These are phyloP conservation scores for Strongylocentrotus purpuratus DNA, from an alignment of 35 echinoderm and acorn worm species.

Conservation along the genomic window DNA sequence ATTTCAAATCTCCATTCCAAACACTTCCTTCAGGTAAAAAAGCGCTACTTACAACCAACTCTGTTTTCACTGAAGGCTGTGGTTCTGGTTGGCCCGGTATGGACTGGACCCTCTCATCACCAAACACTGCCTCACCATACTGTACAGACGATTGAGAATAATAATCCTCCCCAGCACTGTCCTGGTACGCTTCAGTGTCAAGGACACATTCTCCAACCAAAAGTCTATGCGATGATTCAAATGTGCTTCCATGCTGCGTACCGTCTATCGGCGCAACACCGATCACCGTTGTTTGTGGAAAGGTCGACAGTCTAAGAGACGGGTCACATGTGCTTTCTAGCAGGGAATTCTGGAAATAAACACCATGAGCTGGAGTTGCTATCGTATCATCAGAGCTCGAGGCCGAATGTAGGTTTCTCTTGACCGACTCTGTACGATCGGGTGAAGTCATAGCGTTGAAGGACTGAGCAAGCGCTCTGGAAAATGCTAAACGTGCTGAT, in stretches of 20 bases:
- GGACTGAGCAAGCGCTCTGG: background rate
- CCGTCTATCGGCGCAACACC: background rate
- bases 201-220: background rate
- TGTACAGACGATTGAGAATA: background rate
- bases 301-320: background rate
- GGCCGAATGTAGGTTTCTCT: background rate
- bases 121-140: background rate
- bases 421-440: background rate
- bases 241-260: background rate
- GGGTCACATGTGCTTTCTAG: background rate
- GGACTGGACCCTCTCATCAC: background rate
- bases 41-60: background rate
- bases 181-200: background rate
- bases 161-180: background rate
- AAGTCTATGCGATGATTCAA: background rate
- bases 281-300: background rate
- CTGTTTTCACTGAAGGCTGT: background rate
- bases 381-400: background rate
- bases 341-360: background rate
- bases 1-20: background rate
- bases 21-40: background rate
- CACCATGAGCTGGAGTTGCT: background rate
- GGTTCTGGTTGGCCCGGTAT: background rate
- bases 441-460: background rate
- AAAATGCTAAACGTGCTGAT: background rate